Evolutionary conservation across 2,113 vertebrate genomes (phyloP).

Genomic region (Syngnathoides biaculeatus): DNA sequence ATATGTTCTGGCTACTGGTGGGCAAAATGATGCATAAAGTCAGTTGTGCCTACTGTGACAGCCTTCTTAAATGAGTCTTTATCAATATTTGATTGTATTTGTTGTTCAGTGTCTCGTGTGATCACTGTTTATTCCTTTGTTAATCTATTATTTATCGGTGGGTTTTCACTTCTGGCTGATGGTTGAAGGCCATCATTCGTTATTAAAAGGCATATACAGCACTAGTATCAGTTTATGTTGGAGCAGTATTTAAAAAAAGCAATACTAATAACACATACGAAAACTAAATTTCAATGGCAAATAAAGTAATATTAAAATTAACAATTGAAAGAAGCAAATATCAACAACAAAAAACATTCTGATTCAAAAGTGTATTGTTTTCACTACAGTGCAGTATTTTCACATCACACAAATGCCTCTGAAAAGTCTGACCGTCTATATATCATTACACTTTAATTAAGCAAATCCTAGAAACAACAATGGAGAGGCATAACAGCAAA

Average conservation of each 20-base stretch:
- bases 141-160: conserved; percentile 3
- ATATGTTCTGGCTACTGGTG: neutral
- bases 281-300: too few relatives aligned
- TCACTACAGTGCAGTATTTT: neutral
- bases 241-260: neutral
- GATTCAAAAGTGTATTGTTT: neutral
- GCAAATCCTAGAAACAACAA: conserved; percentile 29
- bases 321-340: neutral
- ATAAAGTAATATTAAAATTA: neutral
- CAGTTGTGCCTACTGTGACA: neutral
- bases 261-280: neutral
- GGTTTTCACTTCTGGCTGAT: conserved; percentile 2
- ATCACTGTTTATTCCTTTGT: neutral
- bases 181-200: neutral
- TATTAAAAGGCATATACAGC: neutral
- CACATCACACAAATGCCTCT: neutral
- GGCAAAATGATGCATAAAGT: neutral
- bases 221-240: neutral
- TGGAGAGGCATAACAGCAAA: conserved; percentile 8
- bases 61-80: conserved; percentile 1
- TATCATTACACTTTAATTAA: conserved; percentile 20
- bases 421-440: too few relatives aligned
- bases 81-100: conserved; percentile 11
- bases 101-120: conserved; percentile 3
- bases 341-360: neutral